These are phyloP conservation scores for Berghia stephanieae DNA, from an alignment of 1,140 invertebrate genomes.

Conservation along the genomic window DNA sequence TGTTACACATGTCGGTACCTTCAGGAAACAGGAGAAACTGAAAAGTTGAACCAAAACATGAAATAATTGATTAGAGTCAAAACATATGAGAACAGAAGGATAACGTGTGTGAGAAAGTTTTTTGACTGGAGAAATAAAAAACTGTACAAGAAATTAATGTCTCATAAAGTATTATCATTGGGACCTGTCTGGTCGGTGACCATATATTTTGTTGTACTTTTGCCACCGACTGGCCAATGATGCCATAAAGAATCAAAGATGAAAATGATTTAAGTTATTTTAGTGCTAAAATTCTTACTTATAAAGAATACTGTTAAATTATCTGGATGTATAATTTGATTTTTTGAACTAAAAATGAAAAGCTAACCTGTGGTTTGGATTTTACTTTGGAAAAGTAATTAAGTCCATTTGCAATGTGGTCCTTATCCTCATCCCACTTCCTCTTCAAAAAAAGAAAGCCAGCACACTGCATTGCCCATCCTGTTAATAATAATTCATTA, in stretches of 20 bases:
- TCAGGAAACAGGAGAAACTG: too few relatives aligned
- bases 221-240: too few relatives aligned
- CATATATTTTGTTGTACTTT: too few relatives aligned
- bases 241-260: too few relatives aligned
- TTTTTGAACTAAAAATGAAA: background rate
- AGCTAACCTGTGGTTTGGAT: conserved; percentile 68
- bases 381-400: conserved; percentile 76
- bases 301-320: background rate
- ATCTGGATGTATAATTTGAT: background rate
- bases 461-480: conserved; percentile 89
- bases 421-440: conserved; percentile 80
- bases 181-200: background rate
- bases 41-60: conserved; percentile 29
- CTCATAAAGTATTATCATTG: background rate
- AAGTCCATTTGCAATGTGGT: conserved; percentile 74
- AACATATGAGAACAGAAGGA: background rate
- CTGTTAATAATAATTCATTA: too few relatives aligned
- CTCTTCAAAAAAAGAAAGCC: conserved; percentile 85
- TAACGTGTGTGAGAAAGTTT: background rate
- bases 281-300: background rate
- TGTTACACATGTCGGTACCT: conserved; percentile 84
- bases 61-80: too few relatives aligned
- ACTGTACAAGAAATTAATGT: background rate
- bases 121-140: background rate
- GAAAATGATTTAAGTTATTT: too few relatives aligned